Evolutionary conservation across 2,797 vertebrate genomes (phyloP).

Genomic region (Peromyscus nudipes): DNA sequence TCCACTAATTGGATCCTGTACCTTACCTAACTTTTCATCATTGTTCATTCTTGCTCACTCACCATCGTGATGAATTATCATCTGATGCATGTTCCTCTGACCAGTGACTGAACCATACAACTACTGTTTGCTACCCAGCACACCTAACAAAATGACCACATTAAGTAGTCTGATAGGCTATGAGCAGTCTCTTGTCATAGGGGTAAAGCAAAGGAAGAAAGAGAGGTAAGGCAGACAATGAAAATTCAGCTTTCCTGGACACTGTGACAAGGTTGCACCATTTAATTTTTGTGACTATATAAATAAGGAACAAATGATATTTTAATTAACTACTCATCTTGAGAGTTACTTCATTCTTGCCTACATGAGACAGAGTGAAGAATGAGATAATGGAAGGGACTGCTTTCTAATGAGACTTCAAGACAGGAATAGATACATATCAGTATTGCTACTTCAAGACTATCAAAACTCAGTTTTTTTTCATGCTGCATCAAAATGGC

Average conservation of each 20-base stretch:
- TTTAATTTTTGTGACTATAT: neutral
- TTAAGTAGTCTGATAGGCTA: neutral
- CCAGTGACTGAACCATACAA: neutral
- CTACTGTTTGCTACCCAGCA: neutral
- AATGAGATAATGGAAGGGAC: neutral
- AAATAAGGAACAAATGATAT: neutral
- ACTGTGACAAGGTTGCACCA: neutral
- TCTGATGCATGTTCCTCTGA: neutral
- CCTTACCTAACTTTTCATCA: neutral
- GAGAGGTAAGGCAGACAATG: neutral
- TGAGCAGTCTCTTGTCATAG: neutral
- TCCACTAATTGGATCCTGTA: neutral
- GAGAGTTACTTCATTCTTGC: neutral
- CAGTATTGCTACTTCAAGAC: neutral
- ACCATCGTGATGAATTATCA: neutral
- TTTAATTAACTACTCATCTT: neutral
- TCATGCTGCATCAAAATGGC: neutral
- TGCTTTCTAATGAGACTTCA: neutral
- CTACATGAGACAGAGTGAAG: neutral
- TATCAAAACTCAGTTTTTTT: conserved; percentile 15
- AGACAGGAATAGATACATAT: neutral
- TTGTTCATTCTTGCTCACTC: neutral
- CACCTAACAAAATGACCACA: neutral
- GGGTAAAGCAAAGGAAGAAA: neutral
- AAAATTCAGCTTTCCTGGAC: neutral